These are phyloP conservation scores for Pegoplata infirma DNA, from an alignment of 2,888 invertebrate genomes.

Conservation along the genomic window DNA sequence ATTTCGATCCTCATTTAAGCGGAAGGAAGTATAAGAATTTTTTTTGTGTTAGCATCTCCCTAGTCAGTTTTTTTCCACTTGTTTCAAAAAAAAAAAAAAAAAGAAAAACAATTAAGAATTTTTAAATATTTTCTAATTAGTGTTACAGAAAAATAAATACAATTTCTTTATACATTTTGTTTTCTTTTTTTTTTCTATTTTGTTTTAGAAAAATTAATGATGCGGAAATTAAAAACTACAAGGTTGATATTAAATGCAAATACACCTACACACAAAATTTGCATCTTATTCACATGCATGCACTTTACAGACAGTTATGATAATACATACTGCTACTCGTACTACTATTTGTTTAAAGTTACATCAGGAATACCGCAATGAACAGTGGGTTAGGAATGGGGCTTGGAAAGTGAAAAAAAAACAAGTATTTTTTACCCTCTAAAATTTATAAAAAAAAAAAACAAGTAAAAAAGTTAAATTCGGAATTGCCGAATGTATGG, in stretches of 20 bases:
- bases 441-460: no score
- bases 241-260: conserved; percentile 39
- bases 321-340: no score
- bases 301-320: conserved; percentile 2
- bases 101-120: conserved; percentile 27
- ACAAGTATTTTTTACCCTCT: no score
- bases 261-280: conserved; percentile 40
- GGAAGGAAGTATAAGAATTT: conserved; percentile 52
- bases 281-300: background rate
- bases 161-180: conserved; percentile 6
- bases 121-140: conserved; percentile 29
- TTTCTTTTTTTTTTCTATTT: background rate
- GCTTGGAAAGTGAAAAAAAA: no score
- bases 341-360: no score
- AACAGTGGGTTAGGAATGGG: no score
- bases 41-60: conserved; percentile 14
- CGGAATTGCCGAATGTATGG: no score
- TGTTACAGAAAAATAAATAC: conserved; percentile 8
- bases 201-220: conserved; percentile 38
- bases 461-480: no score
- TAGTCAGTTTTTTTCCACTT: conserved; percentile 9
- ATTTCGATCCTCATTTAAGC: background rate
- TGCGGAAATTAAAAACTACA: conserved; percentile 44
- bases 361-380: background rate
- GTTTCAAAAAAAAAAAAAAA: conserved; percentile 18